Percentiles rank a stretch among this genome's conserved stretches.
phyloP scores from a whole-genome alignment of 2,888 invertebrate genomes.

The Abrostola tripartita region DNA sequence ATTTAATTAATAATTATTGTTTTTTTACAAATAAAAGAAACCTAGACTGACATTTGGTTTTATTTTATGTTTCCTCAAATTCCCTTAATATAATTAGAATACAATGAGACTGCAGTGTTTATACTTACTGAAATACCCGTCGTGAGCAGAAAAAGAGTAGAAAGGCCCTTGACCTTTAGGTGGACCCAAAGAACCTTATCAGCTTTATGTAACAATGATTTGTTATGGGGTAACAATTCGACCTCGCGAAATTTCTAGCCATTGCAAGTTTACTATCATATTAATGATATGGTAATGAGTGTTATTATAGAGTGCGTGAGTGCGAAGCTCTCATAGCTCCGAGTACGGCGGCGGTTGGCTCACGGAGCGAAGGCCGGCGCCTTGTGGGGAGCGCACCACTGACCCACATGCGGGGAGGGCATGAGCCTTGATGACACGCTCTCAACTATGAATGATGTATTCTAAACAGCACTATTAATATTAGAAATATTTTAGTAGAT shows the following conservation, averaged over 20 bases:
- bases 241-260: too few relatives aligned
- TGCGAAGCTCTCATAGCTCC: slow-evolving; percentile 32
- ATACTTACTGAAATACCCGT: too few relatives aligned
- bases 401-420: slow-evolving; percentile 27
- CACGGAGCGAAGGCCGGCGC: slow-evolving; percentile 35
- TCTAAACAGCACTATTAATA: not conserved
- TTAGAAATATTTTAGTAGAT: too few relatives aligned
- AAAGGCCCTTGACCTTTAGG: too few relatives aligned
- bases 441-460: slow-evolving; percentile 2
- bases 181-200: too few relatives aligned
- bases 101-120: not conserved
- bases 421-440: slow-evolving; percentile 4
- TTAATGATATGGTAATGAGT: not conserved
- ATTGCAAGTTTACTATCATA: not conserved
- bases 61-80: slow-evolving; percentile 39
- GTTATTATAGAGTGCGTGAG: slow-evolving; percentile 1
- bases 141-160: too few relatives aligned
- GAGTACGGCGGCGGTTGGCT: slow-evolving; percentile 35
- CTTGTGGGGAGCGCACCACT: slow-evolving; percentile 36
- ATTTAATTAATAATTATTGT: slow-evolving; percentile 78
- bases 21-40: slow-evolving; percentile 87
- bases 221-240: too few relatives aligned
- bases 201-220: too few relatives aligned
- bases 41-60: slow-evolving; percentile 80
- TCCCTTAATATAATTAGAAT: not conserved